Evolutionary conservation across 2,113 vertebrate species (phyloP).

Genomic region (Limanda limanda): DNA sequence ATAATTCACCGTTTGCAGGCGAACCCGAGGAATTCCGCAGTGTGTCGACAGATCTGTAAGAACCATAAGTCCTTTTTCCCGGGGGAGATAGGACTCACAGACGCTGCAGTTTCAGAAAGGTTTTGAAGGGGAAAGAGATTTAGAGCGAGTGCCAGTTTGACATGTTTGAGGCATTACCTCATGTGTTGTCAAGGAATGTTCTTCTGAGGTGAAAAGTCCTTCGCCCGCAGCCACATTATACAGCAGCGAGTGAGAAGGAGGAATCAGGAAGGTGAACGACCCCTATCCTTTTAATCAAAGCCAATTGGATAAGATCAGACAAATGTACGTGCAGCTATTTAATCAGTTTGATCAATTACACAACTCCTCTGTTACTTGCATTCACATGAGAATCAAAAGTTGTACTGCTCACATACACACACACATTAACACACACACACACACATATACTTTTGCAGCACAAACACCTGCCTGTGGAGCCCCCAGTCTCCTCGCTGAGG

Average conservation of each 20-base stretch:
- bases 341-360: slow-evolving; percentile 3
- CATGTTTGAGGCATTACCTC: slow-evolving; percentile 70
- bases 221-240: slow-evolving; percentile 44
- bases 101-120: neutral
- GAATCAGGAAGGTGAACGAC: neutral
- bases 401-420: neutral
- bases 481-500: slow-evolving; percentile 56
- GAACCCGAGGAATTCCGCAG: slow-evolving; percentile 50
- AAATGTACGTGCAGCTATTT: neutral
- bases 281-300: slow-evolving; percentile 11
- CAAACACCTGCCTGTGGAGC: slow-evolving; percentile 65
- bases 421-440: neutral
- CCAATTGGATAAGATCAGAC: neutral
- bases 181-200: slow-evolving; percentile 70
- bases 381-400: slow-evolving; percentile 19
- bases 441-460: neutral
- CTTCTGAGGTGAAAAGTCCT: slow-evolving; percentile 49
- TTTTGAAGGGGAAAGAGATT: slow-evolving; percentile 4
- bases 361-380: neutral
- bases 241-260: slow-evolving; percentile 25
- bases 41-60: slow-evolving; percentile 20
- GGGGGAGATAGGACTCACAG: slow-evolving; percentile 5
- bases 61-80: neutral
- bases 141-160: slow-evolving; percentile 3
- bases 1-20: slow-evolving; percentile 46